Conservation (phyloP, 2,113 vertebrate species). For the Collichthys lucidus region DNA sequence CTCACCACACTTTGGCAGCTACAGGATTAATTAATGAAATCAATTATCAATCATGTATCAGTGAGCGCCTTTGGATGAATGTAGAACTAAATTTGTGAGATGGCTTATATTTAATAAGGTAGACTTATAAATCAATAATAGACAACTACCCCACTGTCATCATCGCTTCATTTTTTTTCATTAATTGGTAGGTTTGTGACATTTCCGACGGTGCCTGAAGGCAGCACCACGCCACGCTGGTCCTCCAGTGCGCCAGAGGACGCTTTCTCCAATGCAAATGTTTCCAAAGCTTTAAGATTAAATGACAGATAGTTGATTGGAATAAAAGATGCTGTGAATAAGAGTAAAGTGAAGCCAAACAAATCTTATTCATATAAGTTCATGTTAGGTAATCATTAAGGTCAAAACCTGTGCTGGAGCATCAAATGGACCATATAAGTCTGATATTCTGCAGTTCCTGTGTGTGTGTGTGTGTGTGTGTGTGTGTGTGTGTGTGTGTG, state of each 20-base stretch:
- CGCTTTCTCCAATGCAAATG: constrained; percentile 29
- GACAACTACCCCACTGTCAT: rapidly evolving
- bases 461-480: neutral
- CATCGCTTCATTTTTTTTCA: neutral
- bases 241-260: constrained; percentile 69
- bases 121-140: neutral
- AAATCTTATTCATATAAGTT: neutral
- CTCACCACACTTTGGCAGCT: too few species aligned
- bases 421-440: neutral
- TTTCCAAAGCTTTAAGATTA: neutral
- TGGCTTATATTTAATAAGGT: neutral
- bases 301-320: neutral
- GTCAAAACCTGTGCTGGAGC: neutral
- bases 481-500: too few species aligned
- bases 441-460: neutral
- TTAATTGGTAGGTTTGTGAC: rapidly evolving
- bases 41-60: neutral
- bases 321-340: neutral
- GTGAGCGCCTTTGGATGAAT: neutral
- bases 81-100: neutral
- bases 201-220: neutral
- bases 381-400: neutral
- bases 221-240: neutral
- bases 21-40: neutral
- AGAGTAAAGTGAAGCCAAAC: too few species aligned